Evolutionary conservation across 2,888 invertebrate genomes (phyloP), one percentile per base, ranked within the genome.

Genomic region (Silvanus unidentatus): DNA sequence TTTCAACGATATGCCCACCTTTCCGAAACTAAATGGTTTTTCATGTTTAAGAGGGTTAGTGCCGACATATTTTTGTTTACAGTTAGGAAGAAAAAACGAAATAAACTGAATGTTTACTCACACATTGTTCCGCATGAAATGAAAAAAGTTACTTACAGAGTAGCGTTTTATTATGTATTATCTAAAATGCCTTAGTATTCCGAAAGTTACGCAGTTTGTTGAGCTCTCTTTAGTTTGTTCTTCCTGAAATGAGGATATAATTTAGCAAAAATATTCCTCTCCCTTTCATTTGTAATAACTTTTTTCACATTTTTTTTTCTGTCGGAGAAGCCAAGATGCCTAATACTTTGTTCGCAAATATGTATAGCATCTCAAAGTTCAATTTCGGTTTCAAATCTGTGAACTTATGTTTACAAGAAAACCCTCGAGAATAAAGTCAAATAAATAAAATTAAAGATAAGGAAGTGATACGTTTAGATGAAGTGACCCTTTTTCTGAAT

Each of bases 11-110:
- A 45, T 39, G 41, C 44, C 34, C 39, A 38, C 22, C 34, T 41
- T 41, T 42, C 38, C 36, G 27, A 28, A 16, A 45, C 53, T 56
- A 56, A 56, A 56, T 51, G 56, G 45, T 54, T 56, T 56, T 56
- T 51, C 56, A 50, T 56, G 56, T 56, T 56, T 53, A 45, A 44
- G 42, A 50, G 42, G 50, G 48, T 54, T 48, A 48, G 46, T 36
- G 49, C 47, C 48, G 47, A 55, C 55, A 54, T 53, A 54, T 53
- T 53, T 54, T 50, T 56, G 56, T 56, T 56, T 54, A 49, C 56
- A 42, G 48, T 54, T 56, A 52, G 51, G 54, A 51, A 32, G 14
- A 39, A 37, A 45, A 44, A 47, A 47, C 32, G 49, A 42, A 50
- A 52, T 49, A 49, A 46, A 40, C 40, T 35, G 42, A 48, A 50